Conservation (phyloP, 2,888 invertebrate species). For the Oligia strigilis region DNA sequence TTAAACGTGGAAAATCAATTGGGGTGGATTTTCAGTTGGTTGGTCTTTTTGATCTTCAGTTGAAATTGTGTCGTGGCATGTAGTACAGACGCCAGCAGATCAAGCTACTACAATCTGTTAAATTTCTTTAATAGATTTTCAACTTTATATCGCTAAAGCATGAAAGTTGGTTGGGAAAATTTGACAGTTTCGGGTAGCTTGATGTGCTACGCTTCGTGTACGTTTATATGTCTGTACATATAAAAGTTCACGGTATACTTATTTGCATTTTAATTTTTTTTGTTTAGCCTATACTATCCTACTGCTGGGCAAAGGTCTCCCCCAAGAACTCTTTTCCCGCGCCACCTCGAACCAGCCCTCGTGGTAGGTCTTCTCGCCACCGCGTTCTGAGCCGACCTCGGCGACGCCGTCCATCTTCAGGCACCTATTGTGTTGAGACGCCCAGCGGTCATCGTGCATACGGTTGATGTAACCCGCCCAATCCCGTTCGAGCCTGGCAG, state of each 20-base stretch:
- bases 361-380: background rate
- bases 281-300: too few species aligned
- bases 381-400: background rate
- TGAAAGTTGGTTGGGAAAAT: too few species aligned
- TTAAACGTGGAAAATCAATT: background rate
- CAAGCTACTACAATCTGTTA: too few species aligned
- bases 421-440: background rate
- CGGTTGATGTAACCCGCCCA: too few species aligned
- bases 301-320: background rate
- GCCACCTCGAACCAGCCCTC: too few species aligned
- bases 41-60: background rate
- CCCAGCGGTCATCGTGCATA: too few species aligned
- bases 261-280: background rate
- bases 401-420: background rate
- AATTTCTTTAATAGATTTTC: too few species aligned
- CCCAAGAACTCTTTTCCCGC: background rate
- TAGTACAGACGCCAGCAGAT: background rate
- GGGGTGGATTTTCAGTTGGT: background rate
- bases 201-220: too few species aligned
- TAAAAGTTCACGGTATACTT: background rate
- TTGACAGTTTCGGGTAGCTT: too few species aligned
- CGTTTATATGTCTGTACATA: too few species aligned
- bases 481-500: too few species aligned
- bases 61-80: background rate
- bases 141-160: too few species aligned